These are phyloP conservation scores for Tenrec ecaudatus DNA, from an alignment of 2,113 vertebrate species.

Conservation along the genomic window DNA sequence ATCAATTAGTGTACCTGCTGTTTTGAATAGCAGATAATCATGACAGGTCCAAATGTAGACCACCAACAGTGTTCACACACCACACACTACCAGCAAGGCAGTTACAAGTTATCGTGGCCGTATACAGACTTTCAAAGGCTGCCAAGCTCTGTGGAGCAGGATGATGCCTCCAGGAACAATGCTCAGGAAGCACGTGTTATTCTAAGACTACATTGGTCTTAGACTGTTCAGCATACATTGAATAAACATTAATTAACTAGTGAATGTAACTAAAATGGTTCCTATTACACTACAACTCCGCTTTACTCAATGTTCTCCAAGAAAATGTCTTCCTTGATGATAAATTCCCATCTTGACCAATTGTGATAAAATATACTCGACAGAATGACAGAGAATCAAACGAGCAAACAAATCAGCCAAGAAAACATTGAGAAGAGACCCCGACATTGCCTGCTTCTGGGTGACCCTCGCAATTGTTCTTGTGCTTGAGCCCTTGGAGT, in stretches of 20 bases:
- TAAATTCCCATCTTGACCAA: slow-evolving; percentile 5
- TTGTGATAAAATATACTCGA: not conserved
- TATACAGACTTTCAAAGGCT: too few relatives aligned
- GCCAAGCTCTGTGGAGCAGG: too few relatives aligned
- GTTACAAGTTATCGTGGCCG: too few relatives aligned
- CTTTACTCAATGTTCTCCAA: slow-evolving; percentile 18
- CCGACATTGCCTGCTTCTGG: too few relatives aligned
- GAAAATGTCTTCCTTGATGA: not conserved
- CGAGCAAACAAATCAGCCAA: not conserved
- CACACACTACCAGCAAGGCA: too few relatives aligned
- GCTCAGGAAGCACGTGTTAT: not conserved
- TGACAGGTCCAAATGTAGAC: slow-evolving; percentile 47
- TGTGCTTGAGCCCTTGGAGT: too few relatives aligned
- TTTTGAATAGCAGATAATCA: slow-evolving; percentile 73
- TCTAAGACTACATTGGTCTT: not conserved
- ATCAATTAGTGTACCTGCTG: slow-evolving; percentile 75
- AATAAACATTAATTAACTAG: not conserved
- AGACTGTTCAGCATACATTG: not conserved
- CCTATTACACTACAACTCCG: not conserved
- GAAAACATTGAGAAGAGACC: not conserved
- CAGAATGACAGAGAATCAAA: not conserved
- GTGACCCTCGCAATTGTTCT: too few relatives aligned
- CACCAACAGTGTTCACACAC: slow-evolving; percentile 39
- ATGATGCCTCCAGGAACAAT: too few relatives aligned
- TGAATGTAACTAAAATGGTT: slow-evolving; percentile 33